A percentile compares a stretch with the other conserved stretches of the same genome.
Evolutionary conservation across 1,140 invertebrate genomes (phyloP).

Genomic region (Papilio xuthus): DNA sequence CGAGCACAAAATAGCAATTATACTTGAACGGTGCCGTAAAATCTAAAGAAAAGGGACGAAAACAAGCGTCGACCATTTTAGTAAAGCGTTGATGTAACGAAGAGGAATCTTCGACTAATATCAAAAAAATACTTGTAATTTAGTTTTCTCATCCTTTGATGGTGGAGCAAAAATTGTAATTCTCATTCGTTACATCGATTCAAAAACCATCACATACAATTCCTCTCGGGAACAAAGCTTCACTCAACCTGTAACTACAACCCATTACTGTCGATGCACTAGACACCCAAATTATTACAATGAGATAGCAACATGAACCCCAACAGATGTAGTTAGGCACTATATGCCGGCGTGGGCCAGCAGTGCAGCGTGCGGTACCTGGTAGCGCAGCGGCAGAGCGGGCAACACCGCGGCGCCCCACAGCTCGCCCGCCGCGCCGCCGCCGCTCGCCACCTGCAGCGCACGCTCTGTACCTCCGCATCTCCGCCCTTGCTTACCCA

Average conservation of each 20-base stretch:
- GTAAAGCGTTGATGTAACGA: conserved; percentile 7
- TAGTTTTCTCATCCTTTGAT: background rate
- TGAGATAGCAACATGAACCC: conserved; percentile 6
- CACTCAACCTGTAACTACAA: conserved; percentile 9
- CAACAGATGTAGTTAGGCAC: background rate
- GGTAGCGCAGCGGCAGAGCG: conserved; percentile 69
- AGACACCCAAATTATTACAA: background rate
- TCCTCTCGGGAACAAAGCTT: background rate
- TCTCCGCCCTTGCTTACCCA: too few relatives aligned
- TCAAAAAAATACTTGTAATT: background rate
- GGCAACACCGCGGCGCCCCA: conserved; percentile 69
- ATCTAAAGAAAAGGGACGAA: conserved; percentile 10
- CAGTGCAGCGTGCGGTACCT: conserved; percentile 55
- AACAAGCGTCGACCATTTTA: conserved; percentile 11
- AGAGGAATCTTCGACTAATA: background rate
- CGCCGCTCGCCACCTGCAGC: conserved; percentile 53
- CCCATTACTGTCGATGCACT: conserved; percentile 8
- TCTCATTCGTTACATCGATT: background rate
- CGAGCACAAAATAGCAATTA: background rate
- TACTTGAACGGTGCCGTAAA: background rate
- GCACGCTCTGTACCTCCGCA: conserved; percentile 24
- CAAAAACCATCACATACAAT: conserved; percentile 11
- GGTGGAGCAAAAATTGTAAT: background rate
- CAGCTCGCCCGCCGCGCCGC: conserved; percentile 59
- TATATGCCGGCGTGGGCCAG: background rate